These are phyloP conservation scores for Dryas iulia DNA, from an alignment of 1,140 invertebrate genomes.

Conservation along the genomic window DNA sequence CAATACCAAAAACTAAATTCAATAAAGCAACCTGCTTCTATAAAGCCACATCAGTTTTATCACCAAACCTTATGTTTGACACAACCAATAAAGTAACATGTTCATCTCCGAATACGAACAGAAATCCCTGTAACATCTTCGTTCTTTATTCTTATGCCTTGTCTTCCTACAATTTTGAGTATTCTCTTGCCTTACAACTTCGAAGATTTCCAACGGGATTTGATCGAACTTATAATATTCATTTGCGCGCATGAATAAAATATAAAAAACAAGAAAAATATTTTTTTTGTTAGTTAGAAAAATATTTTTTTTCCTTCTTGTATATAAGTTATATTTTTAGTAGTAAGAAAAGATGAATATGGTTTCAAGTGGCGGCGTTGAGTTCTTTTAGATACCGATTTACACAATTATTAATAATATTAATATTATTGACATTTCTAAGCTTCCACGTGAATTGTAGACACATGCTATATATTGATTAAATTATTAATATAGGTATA, in stretches of 20 bases:
- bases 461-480: too few species aligned
- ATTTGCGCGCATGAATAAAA: background rate
- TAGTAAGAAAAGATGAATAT: too few species aligned
- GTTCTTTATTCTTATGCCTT: background rate
- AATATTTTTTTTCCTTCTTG: too few species aligned
- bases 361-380: too few species aligned
- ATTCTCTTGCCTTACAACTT: background rate
- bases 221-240: background rate
- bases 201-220: background rate
- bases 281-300: background rate
- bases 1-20: background rate
- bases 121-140: background rate
- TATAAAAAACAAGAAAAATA: background rate
- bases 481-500: background rate
- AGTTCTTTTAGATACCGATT: too few species aligned
- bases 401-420: too few species aligned
- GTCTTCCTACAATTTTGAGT: background rate
- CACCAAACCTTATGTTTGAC: background rate
- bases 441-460: too few species aligned
- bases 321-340: too few species aligned
- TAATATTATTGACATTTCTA: too few species aligned
- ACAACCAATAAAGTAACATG: background rate
- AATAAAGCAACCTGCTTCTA: background rate
- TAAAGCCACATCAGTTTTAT: background rate
- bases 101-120: background rate